Percentiles rank a stretch among this genome's conserved stretches.
Evolutionary conservation across 2,113 vertebrate species (phyloP).

Genomic region (Serilophus lunatus): DNA sequence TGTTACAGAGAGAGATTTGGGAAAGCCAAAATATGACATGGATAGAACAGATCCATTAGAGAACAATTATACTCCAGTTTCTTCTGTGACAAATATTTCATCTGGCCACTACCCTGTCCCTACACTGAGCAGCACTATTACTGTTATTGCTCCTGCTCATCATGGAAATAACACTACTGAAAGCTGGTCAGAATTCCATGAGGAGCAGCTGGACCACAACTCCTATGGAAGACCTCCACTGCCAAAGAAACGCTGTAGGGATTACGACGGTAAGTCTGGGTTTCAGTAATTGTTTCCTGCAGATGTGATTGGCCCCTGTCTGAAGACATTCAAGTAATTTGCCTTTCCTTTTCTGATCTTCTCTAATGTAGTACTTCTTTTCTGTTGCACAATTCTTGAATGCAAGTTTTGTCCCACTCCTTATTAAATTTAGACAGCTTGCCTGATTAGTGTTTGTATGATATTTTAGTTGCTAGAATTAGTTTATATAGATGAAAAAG

Average conservation of each 20-base stretch:
- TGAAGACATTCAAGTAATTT: background rate
- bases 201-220: conserved; percentile 86
- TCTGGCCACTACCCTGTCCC: conserved; percentile 91
- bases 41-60: conserved; percentile 82
- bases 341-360: background rate
- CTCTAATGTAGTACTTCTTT: background rate
- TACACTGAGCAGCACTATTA: conserved; percentile 93
- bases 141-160: conserved; percentile 92
- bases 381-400: background rate
- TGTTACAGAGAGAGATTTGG: conserved; percentile 86
- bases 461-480: background rate
- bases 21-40: conserved; percentile 90
- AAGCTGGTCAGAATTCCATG: conserved; percentile 92
- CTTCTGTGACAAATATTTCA: conserved; percentile 80
- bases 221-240: conserved; percentile 84
- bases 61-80: conserved; percentile 81
- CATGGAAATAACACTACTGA: conserved; percentile 93
- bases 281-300: background rate
- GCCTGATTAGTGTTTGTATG: background rate
- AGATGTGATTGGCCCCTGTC: background rate
- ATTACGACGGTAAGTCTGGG: conserved; percentile 88
- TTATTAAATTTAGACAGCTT: background rate
- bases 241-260: conserved; percentile 92
- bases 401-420: background rate
- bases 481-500: background rate